Evolutionary conservation across 2,888 invertebrate genomes (phyloP), one percentile per base, ranked within the genome.

Genomic region (Drosophila fulvimacula): DNA sequence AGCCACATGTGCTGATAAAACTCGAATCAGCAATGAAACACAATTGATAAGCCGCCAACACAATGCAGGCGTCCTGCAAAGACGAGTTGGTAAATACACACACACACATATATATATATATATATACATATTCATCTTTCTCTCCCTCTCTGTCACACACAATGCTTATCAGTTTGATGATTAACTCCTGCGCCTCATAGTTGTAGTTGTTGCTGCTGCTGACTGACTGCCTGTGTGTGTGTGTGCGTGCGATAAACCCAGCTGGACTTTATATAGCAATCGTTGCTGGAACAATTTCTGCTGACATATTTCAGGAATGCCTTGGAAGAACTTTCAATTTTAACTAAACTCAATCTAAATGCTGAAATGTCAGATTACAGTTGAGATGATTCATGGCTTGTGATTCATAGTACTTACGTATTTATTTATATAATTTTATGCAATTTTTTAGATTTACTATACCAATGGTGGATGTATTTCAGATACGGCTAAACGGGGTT

Each of bases 11-110:
- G 74, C 72, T 49, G 73, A 69, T 73, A 82, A 82, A 74, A 68
- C 67, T 57, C 81, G 76, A 81, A 76, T 73, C 82, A 73, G 77
- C 75, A 65, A 19, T 17, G 17, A 30, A 30, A 65, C 38, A 53
- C 57, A 34, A 61, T 42, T 63, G 77, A 76, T 76, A 76, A 76
- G 63, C 17, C 53, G 5, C 30, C n/a, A 24, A 15, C 52, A 34
- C 32, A 68, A 36, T 53, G 46, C 42, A 51, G 66, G 80, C 81
- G 87, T 83, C 82, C 82, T 83, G 84, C 65, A 19, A 38, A 44
- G 57, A 55, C 44, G 36, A 48, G 62, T 11, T 19, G 41, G 9
- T 9, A 36, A 24, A 36, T 15, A 65, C 32, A 24, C 21, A 24
- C 46, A 57, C 34, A 64, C 39, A 69, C 48, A 58, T 0, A 30